Evolutionary conservation across 1,140 invertebrate species (phyloP), one percentile per base, ranked within the genome.

Genomic region (fruit fly (Drosophila melanogaster)): DNA sequence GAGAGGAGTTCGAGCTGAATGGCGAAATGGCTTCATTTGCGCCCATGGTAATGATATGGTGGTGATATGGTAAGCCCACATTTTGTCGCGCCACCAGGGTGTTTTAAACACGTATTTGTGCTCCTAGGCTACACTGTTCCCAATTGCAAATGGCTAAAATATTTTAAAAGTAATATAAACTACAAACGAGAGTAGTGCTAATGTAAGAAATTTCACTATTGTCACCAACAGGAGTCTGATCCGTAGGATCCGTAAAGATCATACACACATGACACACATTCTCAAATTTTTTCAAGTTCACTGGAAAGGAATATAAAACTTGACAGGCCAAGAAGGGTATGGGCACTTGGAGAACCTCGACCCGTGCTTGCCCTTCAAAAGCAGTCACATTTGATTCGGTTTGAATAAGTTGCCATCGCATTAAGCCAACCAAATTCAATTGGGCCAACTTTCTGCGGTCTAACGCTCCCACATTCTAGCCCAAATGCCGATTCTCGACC

Each of bases 1-100:
- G 33, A 19, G 15, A 64, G 41, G 51, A 73, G 67, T 69, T 76
- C 30, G 35, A 22, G 40, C 26, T 70, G 46, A 71, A 71, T 58
- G 54, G 50, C 37, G 50, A 77, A 85, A 85, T 85, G 64, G 74
- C 83, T 86, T 81, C 74, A 81, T 81, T 86, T 86, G 73, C 57
- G 58, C 56, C 66, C 61, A 10, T 56, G 38, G 67, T 74, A 81
- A 80, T 81, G 67, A 80, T 62, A 69, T 69, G 55, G 43, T 37
- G 44, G 50, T 43, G 55, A 51, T 44, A 22, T 33, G 17, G 24
- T 53, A 47, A 30, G 46, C 55, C 47, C 40, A 50, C 50, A 17
- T 62, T 59, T 37, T 56, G 40, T 24, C 38, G 30, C 30, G 35
- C 15, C 37, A 26, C 33, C 60, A 49, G 71, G 57, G 57, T 40